Evolutionary conservation across 2,797 vertebrate species (phyloP).

Genomic region (Philypnodon macrostomus): DNA sequence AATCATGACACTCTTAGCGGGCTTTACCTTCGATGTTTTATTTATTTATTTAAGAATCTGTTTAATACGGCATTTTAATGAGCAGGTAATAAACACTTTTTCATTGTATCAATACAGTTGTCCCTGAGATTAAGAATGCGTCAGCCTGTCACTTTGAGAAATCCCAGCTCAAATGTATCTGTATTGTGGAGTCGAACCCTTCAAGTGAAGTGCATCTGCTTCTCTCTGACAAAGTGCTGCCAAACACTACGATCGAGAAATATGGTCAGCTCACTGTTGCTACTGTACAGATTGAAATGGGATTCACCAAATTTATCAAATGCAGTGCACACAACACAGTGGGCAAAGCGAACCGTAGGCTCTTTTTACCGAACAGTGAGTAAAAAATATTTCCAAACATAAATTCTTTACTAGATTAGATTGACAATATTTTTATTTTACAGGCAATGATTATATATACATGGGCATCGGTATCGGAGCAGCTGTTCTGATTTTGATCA

Average conservation of each 20-base stretch:
- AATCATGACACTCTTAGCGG: too few relatives aligned
- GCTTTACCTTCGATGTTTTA: too few relatives aligned
- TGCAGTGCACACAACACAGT: slow-evolving; percentile 64
- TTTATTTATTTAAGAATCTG: too few relatives aligned
- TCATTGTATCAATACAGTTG: slow-evolving; percentile 46
- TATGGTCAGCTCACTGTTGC: slow-evolving; percentile 40
- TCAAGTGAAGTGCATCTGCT: slow-evolving; percentile 51
- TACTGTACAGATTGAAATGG: slow-evolving; percentile 24
- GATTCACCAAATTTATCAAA: slow-evolving; percentile 30
- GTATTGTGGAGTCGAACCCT: slow-evolving; percentile 65
- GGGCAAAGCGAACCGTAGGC: slow-evolving; percentile 34
- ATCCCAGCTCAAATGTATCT: slow-evolving; percentile 49
- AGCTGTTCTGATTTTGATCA: slow-evolving; percentile 21
- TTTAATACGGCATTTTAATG: too few relatives aligned
- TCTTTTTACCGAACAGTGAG: slow-evolving; percentile 51
- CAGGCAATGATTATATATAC: slow-evolving; percentile 43
- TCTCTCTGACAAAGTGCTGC: slow-evolving; percentile 31
- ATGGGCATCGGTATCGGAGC: slow-evolving; percentile 28
- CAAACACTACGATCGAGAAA: slow-evolving; percentile 25
- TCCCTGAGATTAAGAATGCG: slow-evolving; percentile 55
- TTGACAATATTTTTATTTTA: slow-evolving; percentile 23
- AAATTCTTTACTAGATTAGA: too few relatives aligned
- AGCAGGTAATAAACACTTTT: neutral
- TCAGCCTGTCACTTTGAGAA: slow-evolving; percentile 55
- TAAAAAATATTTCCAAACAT: too few relatives aligned